These are phyloP conservation scores for Rhabditoides inermis DNA, from an alignment of 2,888 invertebrate species.

Conservation along the genomic window DNA sequence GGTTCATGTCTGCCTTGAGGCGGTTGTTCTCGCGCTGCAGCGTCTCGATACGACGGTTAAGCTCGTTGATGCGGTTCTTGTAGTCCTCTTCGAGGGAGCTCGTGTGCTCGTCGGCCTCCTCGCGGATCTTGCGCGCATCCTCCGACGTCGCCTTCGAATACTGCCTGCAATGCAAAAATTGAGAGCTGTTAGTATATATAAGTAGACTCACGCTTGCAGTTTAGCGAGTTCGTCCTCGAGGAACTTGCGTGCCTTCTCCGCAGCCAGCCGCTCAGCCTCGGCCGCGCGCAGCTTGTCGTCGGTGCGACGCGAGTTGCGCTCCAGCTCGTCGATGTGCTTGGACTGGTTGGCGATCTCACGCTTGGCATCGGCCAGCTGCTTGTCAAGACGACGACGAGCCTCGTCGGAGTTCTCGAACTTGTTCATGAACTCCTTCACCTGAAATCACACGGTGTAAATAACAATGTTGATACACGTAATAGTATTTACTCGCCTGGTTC, in stretches of 20 bases:
- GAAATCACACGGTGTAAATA: too few species aligned
- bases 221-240: constrained; percentile 47
- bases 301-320: constrained; percentile 36
- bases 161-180: constrained; percentile 25
- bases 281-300: constrained; percentile 44
- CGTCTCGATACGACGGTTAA: constrained; percentile 43
- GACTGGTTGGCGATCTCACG: constrained; percentile 14
- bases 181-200: too few species aligned
- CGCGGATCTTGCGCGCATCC: constrained; percentile 40
- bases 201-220: constrained; percentile 33
- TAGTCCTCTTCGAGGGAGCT: constrained; percentile 45
- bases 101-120: constrained; percentile 46
- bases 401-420: constrained; percentile 48
- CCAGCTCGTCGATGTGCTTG: constrained; percentile 41
- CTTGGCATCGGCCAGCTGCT: constrained; percentile 24
- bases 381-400: constrained; percentile 42
- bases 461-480: background rate
- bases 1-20: constrained; percentile 39
- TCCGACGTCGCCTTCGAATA: constrained; percentile 41
- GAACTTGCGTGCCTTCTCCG: constrained; percentile 45
- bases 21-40: constrained; percentile 44
- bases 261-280: constrained; percentile 39
- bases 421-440: constrained; percentile 35
- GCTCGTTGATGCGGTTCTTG: constrained; percentile 45
- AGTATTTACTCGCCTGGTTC: constrained; percentile 31